Percentiles rank a stretch among this genome's conserved stretches.
These are phyloP conservation scores for Tupiocoris notatus DNA, from an alignment of 2,888 invertebrate genomes.

Conservation along the genomic window DNA sequence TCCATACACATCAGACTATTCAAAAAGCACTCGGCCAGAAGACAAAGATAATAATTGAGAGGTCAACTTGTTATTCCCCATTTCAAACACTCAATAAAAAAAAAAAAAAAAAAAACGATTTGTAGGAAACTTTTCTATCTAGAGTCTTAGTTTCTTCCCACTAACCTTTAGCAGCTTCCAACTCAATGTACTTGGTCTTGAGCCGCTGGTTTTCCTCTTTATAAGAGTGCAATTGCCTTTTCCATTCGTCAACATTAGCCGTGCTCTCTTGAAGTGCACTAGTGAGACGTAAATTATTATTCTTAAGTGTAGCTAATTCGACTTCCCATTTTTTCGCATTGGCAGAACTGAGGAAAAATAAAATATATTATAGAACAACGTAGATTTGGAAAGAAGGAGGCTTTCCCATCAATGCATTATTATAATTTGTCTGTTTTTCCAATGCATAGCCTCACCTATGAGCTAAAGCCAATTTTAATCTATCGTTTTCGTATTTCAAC, in stretches of 20 bases:
- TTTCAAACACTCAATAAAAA: too few relatives aligned
- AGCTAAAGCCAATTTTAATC: slow-evolving; percentile 89
- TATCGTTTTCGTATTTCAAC: slow-evolving; percentile 94
- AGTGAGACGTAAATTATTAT: slow-evolving; percentile 91
- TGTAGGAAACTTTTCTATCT: too few relatives aligned
- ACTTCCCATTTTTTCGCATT: slow-evolving; percentile 99
- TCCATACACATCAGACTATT: too few relatives aligned
- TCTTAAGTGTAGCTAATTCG: slow-evolving; percentile 91
- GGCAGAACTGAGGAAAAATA: slow-evolving; percentile 86
- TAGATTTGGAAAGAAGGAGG: too few relatives aligned
- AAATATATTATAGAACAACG: neutral
- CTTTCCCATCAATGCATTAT: too few relatives aligned
- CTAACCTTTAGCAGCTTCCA: slow-evolving; percentile 67
- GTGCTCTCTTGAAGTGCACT: slow-evolving; percentile 94
- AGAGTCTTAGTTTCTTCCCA: too few relatives aligned
- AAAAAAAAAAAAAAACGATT: too few relatives aligned
- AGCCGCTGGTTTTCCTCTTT: slow-evolving; percentile 86
- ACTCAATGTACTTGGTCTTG: slow-evolving; percentile 68
- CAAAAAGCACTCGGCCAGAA: too few relatives aligned
- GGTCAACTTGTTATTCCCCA: too few relatives aligned
- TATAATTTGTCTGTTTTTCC: too few relatives aligned
- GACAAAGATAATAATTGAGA: too few relatives aligned
- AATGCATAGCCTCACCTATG: slow-evolving; percentile 91
- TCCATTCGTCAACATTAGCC: slow-evolving; percentile 98
- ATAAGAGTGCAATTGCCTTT: slow-evolving; percentile 88